A percentile compares a stretch with the other conserved stretches of the same genome.
These are phyloP conservation scores for Heterochromis multidens DNA, from an alignment of 2,113 vertebrate genomes.

Conservation along the genomic window DNA sequence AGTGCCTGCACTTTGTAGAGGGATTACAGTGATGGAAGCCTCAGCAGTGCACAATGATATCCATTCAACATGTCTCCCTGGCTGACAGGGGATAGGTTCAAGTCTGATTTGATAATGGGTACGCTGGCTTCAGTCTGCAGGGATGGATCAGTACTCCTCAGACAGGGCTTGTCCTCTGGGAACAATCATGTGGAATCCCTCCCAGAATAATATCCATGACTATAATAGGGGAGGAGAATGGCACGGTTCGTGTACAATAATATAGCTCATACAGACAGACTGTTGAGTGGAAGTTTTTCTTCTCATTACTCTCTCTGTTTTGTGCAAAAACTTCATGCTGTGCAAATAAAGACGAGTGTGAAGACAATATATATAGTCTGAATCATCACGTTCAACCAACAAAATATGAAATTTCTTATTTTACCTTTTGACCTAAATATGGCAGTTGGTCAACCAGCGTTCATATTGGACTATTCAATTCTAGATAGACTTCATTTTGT, in stretches of 20 bases:
- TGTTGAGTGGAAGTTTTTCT: background rate
- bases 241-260: background rate
- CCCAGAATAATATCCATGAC: constrained; percentile 37
- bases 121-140: constrained; percentile 32
- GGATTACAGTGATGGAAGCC: constrained; percentile 72
- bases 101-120: constrained; percentile 65
- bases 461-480: background rate
- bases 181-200: constrained; percentile 42
- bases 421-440: background rate
- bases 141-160: constrained; percentile 39
- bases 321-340: background rate
- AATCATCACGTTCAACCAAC: background rate
- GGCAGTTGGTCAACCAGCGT: background rate
- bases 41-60: constrained; percentile 66
- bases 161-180: constrained; percentile 33
- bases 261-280: background rate
- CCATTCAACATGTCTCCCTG: constrained; percentile 61
- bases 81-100: constrained; percentile 58
- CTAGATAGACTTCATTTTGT: background rate
- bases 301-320: background rate
- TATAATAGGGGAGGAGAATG: constrained; percentile 11
- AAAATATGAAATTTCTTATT: background rate
- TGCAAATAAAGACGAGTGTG: background rate
- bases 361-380: no score
- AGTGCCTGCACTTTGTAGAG: constrained; percentile 65